Evolutionary conservation across 2,888 invertebrate species (phyloP), one percentile per base, ranked within the genome.

Genomic region (Agrotis segetum): DNA sequence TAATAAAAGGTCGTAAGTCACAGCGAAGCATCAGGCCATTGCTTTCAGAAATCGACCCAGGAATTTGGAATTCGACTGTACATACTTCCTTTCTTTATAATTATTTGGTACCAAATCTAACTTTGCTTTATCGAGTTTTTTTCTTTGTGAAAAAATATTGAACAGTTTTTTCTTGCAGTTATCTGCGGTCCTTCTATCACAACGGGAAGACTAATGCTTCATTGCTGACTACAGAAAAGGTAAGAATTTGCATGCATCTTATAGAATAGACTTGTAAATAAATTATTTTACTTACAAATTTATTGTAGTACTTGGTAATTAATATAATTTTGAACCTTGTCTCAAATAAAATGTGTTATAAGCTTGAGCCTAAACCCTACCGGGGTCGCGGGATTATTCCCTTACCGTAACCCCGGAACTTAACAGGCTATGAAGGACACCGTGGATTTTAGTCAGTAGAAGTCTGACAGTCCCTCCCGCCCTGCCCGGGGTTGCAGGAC

Each of bases 141-240:
- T 55, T 16, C 24, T 47, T 19, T 19, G 11, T 56, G 5, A 74
- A 50, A 34, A 49, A 19, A 34, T 14, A 17, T 2, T 62, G 1
- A 55, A 16, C 49, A 50, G n/a, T 34, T 24, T 46, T 46, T 50
- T 75, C 19, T 67, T 72, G 5, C 72, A 72, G 72, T 40, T 75
- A 5, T 46, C 19, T 71, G 40, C 14, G 3, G 14, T 49, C 3
- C 47, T 16, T 49, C 14, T 19, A 40, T 17, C 3, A n/a, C 3
- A 14, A 24, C 14, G 21, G 47, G 24, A 40, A 55, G n/a, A 47
- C 46, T 21, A 53, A 21, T 13, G 21, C 68, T 14, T 46, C 17
- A 17, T 34, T 17, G 34, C 16, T 40, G 46, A 16, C 17, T 14
- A 29, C 2, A 16, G 34, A 14, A 3, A 40, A 70, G 71, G 69